phyloP scores from a whole-genome alignment of 2,797 vertebrate genomes.

The Cossypha polioptera region DNA sequence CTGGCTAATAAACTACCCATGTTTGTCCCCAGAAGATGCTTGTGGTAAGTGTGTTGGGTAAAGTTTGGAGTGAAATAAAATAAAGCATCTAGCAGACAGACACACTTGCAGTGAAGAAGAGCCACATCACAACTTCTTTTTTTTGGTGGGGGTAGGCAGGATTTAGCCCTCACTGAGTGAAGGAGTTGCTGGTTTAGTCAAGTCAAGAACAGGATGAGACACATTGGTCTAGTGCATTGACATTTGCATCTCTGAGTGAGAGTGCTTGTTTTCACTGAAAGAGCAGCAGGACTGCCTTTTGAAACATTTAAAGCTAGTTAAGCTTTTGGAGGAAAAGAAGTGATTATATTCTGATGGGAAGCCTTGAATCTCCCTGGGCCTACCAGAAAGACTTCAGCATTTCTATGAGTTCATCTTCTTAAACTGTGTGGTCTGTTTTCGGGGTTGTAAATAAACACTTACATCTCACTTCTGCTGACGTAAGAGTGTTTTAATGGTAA shows the following conservation, averaged over 20 bases:
- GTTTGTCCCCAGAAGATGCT: neutral
- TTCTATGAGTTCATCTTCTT: neutral
- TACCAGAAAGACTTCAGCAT: neutral
- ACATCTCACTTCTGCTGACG: neutral
- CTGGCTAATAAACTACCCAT: neutral
- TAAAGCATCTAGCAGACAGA: neutral
- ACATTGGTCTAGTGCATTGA: conserved; percentile 5
- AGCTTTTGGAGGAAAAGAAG: conserved; percentile 20
- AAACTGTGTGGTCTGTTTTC: neutral
- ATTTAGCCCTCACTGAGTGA: neutral
- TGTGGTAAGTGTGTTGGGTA: neutral
- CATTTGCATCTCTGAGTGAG: conserved; percentile 35
- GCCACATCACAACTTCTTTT: neutral
- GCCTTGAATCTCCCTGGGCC: neutral
- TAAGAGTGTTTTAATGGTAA: neutral
- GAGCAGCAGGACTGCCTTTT: conserved; percentile 12
- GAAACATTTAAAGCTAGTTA: conserved; percentile 45
- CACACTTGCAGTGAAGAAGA: neutral
- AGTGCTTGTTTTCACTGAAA: conserved; percentile 20
- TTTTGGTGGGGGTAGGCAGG: neutral
- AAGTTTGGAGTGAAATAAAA: neutral
- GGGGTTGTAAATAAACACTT: neutral
- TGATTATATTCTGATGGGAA: conserved; percentile 2
- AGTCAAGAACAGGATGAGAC: neutral
- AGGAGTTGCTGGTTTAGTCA: conserved; percentile 39